Evolutionary conservation across 53 echinoderm and acorn worm species (phyloP), one percentile per base, ranked within the genome.

Genomic region (Holothuria scabra): DNA sequence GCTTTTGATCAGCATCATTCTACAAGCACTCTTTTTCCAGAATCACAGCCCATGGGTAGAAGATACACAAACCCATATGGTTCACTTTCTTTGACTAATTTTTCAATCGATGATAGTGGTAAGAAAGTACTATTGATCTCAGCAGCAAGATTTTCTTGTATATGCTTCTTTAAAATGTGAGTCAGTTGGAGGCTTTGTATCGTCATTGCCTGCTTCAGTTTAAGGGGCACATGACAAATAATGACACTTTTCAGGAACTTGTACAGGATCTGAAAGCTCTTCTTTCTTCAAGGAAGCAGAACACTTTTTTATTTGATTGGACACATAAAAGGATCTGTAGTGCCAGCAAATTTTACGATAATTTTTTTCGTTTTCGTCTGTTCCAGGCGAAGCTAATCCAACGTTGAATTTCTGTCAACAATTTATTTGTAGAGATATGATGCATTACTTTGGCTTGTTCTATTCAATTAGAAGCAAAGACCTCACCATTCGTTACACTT

Each of bases 381-480:
- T 13, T 9, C 29, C 20, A 13, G 56, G 59, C 24, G 4, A 4
- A 3, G 46, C 12, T 8, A 48, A 71, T 79, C 44, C 74, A 7
- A 86, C 55, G 8, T 63, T 86, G n/a, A 60, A 64, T 16, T 28
- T 80, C 34, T 80, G 86, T 65, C n/a, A 46, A 16, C 62, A 74
- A 19, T 86, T 86, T 35, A 29, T 80, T 9, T 29, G 46, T 65
- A 29, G 49, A 31, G 86, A 86, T 29, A 80, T 80, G 80, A 26
- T 86, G 6, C 14, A 75, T 31, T 86, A 86, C 21, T 64, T 81
- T 11, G 31, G 33, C 67, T 57, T 86, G 8, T 86, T 65, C 59
- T 66, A 59, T 59, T 48, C 74, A 20, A 61, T 86, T 14, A 60
- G 86, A 18, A 59, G 86, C n/a, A 59, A 79, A 78, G 71, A 86